These are phyloP conservation scores for Hyperoodon ampullatus DNA, from an alignment of 2,113 vertebrate species.

Conservation along the genomic window DNA sequence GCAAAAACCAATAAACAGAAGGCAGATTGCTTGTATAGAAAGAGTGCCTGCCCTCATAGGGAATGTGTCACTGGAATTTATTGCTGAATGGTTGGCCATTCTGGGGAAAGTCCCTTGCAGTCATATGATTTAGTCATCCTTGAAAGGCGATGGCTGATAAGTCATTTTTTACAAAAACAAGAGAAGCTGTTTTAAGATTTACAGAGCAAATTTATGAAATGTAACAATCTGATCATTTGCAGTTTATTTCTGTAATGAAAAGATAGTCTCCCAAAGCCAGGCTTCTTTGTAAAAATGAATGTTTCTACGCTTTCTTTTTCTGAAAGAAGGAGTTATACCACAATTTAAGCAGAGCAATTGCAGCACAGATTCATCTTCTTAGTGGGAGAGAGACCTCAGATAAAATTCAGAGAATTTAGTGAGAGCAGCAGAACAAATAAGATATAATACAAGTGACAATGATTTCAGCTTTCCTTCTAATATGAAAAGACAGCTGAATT, in stretches of 20 bases:
- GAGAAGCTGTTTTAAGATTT: neutral
- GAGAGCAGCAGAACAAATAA: slow-evolving; percentile 63
- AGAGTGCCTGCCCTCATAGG: neutral
- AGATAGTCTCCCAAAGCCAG: neutral
- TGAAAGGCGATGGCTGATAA: neutral
- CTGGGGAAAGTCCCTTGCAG: neutral
- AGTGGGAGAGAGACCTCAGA: neutral
- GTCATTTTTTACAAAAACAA: neutral
- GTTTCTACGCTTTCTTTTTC: neutral
- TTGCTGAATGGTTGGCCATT: neutral
- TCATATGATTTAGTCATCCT: neutral
- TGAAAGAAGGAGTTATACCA: neutral
- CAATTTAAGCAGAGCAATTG: slow-evolving; percentile 31
- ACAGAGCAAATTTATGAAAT: neutral
- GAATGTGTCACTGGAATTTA: neutral
- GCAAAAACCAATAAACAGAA: neutral
- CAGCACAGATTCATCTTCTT: neutral
- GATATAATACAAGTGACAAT: neutral
- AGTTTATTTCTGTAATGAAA: neutral
- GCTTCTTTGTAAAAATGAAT: slow-evolving; percentile 15
- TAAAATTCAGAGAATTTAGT: slow-evolving; percentile 52
- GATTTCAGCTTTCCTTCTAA: slow-evolving; percentile 63
- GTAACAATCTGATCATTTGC: neutral
- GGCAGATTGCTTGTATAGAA: neutral
- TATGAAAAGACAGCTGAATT: slow-evolving; percentile 73